These are phyloP conservation scores for Electrophaes corylata DNA, from an alignment of 2,888 invertebrate species.

Conservation along the genomic window DNA sequence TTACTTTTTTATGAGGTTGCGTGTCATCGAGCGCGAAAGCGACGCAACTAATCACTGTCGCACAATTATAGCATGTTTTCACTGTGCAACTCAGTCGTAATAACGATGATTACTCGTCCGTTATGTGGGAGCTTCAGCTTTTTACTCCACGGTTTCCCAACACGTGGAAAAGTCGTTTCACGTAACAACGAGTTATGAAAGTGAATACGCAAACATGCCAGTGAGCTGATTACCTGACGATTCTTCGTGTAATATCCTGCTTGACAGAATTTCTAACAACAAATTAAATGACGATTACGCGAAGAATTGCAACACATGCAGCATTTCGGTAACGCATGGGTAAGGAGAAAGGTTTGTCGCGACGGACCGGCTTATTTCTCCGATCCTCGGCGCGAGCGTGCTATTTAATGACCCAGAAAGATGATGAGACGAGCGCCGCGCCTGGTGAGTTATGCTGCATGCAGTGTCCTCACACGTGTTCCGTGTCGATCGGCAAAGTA, in stretches of 20 bases:
- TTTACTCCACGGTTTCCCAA: constrained; percentile 73
- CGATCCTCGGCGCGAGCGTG: constrained; percentile 50
- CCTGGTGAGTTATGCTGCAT: constrained; percentile 38
- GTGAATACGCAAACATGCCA: constrained; percentile 71
- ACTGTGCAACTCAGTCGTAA: constrained; percentile 58
- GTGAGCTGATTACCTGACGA: constrained; percentile 59
- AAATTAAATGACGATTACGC: constrained; percentile 49
- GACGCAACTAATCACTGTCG: constrained; percentile 63
- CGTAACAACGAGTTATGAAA: constrained; percentile 81
- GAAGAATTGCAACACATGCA: constrained; percentile 54
- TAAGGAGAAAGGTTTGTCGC: constrained; percentile 31
- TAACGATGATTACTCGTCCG: constrained; percentile 69
- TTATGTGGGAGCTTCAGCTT: constrained; percentile 76
- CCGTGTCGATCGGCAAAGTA: constrained; percentile 60
- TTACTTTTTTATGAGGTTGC: constrained; percentile 52
- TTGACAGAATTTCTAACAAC: constrained; percentile 59
- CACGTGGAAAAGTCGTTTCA: constrained; percentile 73
- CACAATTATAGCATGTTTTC: constrained; percentile 64
- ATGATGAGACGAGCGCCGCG: constrained; percentile 31
- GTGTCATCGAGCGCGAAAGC: constrained; percentile 67
- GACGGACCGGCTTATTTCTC: constrained; percentile 47
- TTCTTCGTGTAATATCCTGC: constrained; percentile 69
- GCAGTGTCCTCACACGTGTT: constrained; percentile 56
- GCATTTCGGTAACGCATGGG: constrained; percentile 41
- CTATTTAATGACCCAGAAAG: constrained; percentile 59